Conservation (phyloP, 2,797 vertebrate genomes). For the Melanotaenia pygmaea region DNA sequence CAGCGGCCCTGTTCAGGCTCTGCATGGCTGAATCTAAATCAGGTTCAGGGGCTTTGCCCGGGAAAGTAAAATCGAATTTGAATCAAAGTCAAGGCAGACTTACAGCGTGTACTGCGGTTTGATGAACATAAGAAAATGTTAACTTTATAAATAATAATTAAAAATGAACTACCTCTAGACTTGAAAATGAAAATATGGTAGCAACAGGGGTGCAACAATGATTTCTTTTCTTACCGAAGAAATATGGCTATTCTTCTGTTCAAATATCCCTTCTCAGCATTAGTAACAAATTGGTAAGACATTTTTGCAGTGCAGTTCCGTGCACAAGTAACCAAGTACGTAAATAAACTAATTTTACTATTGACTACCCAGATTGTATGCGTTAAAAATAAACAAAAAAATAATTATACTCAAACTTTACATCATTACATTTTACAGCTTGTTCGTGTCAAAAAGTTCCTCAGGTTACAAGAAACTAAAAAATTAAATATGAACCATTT, state of each 20-base stretch:
- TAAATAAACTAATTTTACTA: neutral
- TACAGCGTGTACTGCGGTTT: slow-evolving; percentile 3
- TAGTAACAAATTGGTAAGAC: neutral
- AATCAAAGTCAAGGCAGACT: slow-evolving; percentile 49
- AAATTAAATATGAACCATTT: neutral
- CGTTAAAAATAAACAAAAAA: too few species aligned
- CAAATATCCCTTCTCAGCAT: neutral
- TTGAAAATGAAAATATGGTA: too few species aligned
- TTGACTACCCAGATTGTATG: too few species aligned
- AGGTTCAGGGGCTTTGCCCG: slow-evolving; percentile 84
- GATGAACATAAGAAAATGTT: neutral
- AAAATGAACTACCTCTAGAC: neutral
- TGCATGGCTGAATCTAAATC: slow-evolving; percentile 70
- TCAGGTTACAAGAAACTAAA: neutral
- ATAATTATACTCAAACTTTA: neutral
- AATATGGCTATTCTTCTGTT: neutral
- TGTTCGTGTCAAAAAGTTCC: neutral
- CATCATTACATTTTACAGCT: neutral
- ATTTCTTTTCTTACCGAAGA: too few species aligned
- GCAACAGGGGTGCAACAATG: too few species aligned
- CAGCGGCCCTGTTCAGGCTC: slow-evolving; percentile 61
- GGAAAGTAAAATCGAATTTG: slow-evolving; percentile 76
- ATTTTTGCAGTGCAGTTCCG: neutral
- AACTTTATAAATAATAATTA: neutral
- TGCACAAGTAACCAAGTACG: neutral